Evolutionary conservation across 2,113 vertebrate species (phyloP), one percentile per base, ranked within the genome.

Genomic region (Orycteropus afer): DNA sequence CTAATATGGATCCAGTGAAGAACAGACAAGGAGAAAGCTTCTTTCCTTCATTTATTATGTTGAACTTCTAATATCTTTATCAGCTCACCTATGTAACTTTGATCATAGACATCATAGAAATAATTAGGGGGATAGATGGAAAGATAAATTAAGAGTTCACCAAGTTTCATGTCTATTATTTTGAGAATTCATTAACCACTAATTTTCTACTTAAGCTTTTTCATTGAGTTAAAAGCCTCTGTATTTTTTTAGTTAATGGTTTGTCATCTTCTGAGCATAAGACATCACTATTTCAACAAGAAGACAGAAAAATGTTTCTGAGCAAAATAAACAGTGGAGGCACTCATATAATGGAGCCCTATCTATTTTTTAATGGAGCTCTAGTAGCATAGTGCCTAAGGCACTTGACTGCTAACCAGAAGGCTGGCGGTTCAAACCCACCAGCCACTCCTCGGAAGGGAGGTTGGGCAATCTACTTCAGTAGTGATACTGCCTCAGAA

Each of bases 331-430:
- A 96, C 4, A 40, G 69, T 91, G 94, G 69, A 96, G 94, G 96
- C 95, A 98, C 82, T 89, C 40, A 65, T 93, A 91, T 97, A 98
- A 98, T 97, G 97, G 97, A 97, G 97, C 93, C 91, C 93, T 98
- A 98, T 98, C 98, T 98, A 98, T 98, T 98, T 98, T 98, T 98
- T n/a, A n/a, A n/a, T n/a, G n/a, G n/a, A n/a, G n/a, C n/a, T n/a
- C n/a, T n/a, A n/a, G n/a, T n/a, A n/a, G n/a, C n/a, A n/a, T n/a
- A n/a, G n/a, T n/a, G n/a, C n/a, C n/a, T n/a, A n/a, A n/a, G n/a
- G n/a, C n/a, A n/a, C n/a, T n/a, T n/a, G n/a, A n/a, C n/a, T n/a
- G n/a, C n/a, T n/a, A n/a, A n/a, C n/a, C n/a, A n/a, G n/a, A n/a
- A n/a, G n/a, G n/a, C n/a, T n/a, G n/a, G n/a, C n/a, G n/a, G n/a